Evolutionary conservation across 2,113 vertebrate species (phyloP).

Genomic region (Varanus salvator): DNA sequence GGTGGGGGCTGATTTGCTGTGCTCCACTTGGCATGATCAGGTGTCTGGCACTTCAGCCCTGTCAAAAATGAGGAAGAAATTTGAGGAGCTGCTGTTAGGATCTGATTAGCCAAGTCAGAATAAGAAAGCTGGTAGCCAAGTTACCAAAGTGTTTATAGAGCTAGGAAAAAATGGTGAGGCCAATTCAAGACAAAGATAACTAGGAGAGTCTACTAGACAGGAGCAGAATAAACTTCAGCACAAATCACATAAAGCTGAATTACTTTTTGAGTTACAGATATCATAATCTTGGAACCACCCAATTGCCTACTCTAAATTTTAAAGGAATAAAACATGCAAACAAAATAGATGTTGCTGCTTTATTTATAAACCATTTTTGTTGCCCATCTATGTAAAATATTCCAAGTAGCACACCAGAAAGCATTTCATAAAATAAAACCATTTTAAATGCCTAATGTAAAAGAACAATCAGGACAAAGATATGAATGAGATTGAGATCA

Average conservation of each 20-base stretch:
- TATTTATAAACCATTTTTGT: background rate
- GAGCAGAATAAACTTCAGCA: background rate
- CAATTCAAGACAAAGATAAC: constrained; percentile 1
- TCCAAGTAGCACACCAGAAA: background rate
- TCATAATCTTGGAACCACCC: no score
- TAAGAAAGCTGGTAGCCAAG: background rate
- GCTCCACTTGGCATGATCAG: constrained; percentile 11
- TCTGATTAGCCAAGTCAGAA: constrained; percentile 13
- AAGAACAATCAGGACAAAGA: background rate
- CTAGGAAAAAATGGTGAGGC: background rate
- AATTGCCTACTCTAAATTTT: background rate
- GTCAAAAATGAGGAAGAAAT: constrained; percentile 9
- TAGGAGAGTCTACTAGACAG: background rate
- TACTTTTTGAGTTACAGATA: background rate
- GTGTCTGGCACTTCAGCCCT: constrained; percentile 24
- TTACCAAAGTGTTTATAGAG: constrained; percentile 10
- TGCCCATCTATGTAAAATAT: background rate
- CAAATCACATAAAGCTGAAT: background rate
- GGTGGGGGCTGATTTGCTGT: background rate
- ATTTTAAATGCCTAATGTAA: background rate
- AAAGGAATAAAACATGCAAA: background rate
- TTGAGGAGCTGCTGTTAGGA: background rate
- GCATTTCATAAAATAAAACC: background rate
- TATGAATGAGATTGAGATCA: background rate
- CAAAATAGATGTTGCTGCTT: background rate